Base-by-base conservation (phyloP, 1,140 invertebrate genomes). In the Alviniconcha marisindica region DNA sequence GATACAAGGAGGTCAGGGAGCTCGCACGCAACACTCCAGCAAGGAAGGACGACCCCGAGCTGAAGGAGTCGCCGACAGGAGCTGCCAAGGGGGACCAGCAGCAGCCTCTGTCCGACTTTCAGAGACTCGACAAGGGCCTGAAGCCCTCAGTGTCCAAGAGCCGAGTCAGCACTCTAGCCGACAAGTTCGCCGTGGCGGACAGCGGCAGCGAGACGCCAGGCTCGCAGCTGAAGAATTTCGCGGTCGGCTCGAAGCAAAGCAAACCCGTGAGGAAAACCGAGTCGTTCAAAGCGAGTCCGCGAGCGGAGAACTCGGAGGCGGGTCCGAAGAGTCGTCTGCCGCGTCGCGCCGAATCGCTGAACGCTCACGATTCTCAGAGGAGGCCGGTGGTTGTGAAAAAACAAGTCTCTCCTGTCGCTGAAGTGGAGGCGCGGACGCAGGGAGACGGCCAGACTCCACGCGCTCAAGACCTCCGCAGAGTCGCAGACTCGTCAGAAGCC, bases 51-150 rank as follows among this genome's bases (percentile, higher is more conserved):
- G 42, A 10, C 10, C 3, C 44, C 31, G 73, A 21, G 2, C 36
- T 10, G 14, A 76, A 48, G 36, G 73, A 51, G n/a, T n/a, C 18
- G n/a, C 73, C 42, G 73, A 44, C 40, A 31, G 40, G 31, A n/a
- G 38, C 69, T 38, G 33, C 36, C 33, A 15, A 12, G 15, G 2
- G 36, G 40, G 0, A 14, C 69, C 56, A 24, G 18, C 33, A 10
- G 15, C 2, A 54, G 21, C 15, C n/a, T 7, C 40, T 44, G n/a
- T 10, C 56, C 3, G 78, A 80, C n/a, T 66, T 44, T 38, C 36
- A 80, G 48, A 63, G 42, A 40, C 56, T 80, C 18, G 78, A 80
- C 21, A 69, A 80, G 40, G 60, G 60, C 12, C 60, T 66, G 10
- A 33, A 38, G 14, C 56, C 78, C 18, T 44, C 78, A 38, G 38